These are phyloP conservation scores for Agonopterix heracliana DNA, from an alignment of 2,888 invertebrate species.

Conservation along the genomic window DNA sequence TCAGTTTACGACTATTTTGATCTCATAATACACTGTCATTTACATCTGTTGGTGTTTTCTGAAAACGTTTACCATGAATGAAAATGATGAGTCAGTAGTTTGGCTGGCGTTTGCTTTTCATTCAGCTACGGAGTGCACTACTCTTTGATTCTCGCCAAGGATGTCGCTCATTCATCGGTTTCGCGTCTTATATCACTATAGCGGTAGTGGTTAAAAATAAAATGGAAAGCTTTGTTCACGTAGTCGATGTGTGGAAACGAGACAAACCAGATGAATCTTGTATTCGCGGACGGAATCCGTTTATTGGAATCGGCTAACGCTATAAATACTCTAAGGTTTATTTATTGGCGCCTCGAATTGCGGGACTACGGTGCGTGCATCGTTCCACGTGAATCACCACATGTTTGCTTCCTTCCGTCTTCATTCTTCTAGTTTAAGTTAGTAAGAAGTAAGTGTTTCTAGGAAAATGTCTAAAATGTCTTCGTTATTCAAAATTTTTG, in stretches of 20 bases:
- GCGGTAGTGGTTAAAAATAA: slow-evolving; percentile 7
- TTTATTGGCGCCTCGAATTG: slow-evolving; percentile 10
- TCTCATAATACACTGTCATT: not conserved
- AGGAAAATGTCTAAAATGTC: too few species aligned
- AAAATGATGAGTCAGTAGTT: slow-evolving; percentile 54
- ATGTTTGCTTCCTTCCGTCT: slow-evolving; percentile 1
- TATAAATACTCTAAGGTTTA: slow-evolving; percentile 13
- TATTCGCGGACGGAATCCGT: slow-evolving; percentile 5
- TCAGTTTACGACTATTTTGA: too few species aligned
- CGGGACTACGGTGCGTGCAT: slow-evolving; percentile 1
- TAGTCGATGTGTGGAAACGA: not conserved
- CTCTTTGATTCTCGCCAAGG: slow-evolving; percentile 28
- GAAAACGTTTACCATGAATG: slow-evolving; percentile 43
- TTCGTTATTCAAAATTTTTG: too few species aligned
- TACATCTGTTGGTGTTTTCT: not conserved
- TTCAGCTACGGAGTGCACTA: slow-evolving; percentile 29
- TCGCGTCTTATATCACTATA: slow-evolving; percentile 13
- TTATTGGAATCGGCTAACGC: slow-evolving; percentile 6
- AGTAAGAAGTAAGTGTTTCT: too few species aligned
- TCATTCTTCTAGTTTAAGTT: too few species aligned
- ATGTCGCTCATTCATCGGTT: slow-evolving; percentile 27
- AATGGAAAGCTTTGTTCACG: not conserved
- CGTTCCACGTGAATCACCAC: slow-evolving; percentile 4
- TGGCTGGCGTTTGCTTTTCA: slow-evolving; percentile 47
- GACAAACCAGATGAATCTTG: not conserved